Evolutionary conservation across 2,797 vertebrate species (phyloP), one percentile per base, ranked within the genome.

Genomic region (Phrynocephalus vlangalii): DNA sequence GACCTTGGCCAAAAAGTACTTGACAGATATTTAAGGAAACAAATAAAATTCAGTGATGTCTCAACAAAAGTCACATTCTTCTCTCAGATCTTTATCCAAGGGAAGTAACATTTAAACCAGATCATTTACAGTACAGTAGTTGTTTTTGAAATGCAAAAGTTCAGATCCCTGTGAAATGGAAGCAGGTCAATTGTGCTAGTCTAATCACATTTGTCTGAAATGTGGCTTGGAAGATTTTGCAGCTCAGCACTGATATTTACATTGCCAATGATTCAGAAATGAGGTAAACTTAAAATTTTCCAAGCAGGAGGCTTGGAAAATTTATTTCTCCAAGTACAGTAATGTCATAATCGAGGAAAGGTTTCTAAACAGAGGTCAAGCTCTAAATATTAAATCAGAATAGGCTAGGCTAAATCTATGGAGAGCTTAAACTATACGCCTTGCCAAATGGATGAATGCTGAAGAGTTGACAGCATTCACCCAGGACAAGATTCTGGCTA

Each of bases 51-150:
- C 76, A 70, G 77, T 87, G 86, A 91, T 0, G 2, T 71, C 86
- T 85, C 79, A 38, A 88, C 87, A 88, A 90, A 94, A 88, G 90
- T 83, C 87, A 90, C 87, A 89, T 75, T 89, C 60, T 91, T 85
- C 0, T 0, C 0, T 86, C 15, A 89, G 93, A 91, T 88, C 92
- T 93, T 92, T 93, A 89, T 94, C 93, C 91, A 90, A 89, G 0
- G 86, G 88, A 94, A 94, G 90, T 52, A 30, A 15, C 77, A 84
- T 86, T 89, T 94, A 94, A 90, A 94, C 80, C 94, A 94, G 94
- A 94, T 85, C 86, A 88, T 90, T 44, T 44, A 44, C 38, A 44
- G 38, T 44, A 44, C 38, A 44, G 94, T 92, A 93, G 77, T 91
- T 90, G 87, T 89, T 89, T 90, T 83, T 84, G 82, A 93, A 91